Evolutionary conservation across 2,888 invertebrate genomes (phyloP), one percentile per base, ranked within the genome.

Genomic region (Pachliopta kotzebuea): DNA sequence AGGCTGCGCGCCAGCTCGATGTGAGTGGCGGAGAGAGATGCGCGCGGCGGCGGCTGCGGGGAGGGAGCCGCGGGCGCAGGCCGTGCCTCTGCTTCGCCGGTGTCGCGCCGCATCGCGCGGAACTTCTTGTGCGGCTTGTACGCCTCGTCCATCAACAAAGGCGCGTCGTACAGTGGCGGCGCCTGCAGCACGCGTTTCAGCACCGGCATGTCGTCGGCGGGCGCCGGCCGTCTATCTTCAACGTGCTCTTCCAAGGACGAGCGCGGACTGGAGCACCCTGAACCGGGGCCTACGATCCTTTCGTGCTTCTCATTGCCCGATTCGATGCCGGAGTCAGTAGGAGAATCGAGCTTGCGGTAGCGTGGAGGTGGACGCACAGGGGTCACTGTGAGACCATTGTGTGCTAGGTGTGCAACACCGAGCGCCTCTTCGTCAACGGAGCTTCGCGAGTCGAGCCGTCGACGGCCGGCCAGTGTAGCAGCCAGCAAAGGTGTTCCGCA

Each of bases 101-200:
- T 94, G 79, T 97, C 96, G 74, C 96, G 96, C 29, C 96, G 92
- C 80, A 97, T 91, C 2, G 97, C 97, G 55, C 98, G 95, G 93
- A 98, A 98, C 86, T 98, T 98, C 88, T 98, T 98, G 93, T 98
- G 98, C 68, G 98, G 98, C 83, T 98, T 97, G 92, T 98, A 98
- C 20, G 97, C 97, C 87, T 97, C 98, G 83, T 98, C 97, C 97
- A 98, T 98, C 65, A 98, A 88, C 2, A 96, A 95, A 80, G 96
- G 96, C 63, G 97, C 97, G 80, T 97, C 97, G 85, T 97, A 97
- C 9, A 98, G 90, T 0, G 98, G 98, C 1, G 98, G 98, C 1
- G 98, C 98, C 82, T 98, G 97, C 23, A 98, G 93, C 3, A 98
- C 98, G 61, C 98, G 94, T 84, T 98, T 98, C 74, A 98, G 90